Conservation (phyloP, 2,797 vertebrate species). For the Denticeps clupeoides region DNA sequence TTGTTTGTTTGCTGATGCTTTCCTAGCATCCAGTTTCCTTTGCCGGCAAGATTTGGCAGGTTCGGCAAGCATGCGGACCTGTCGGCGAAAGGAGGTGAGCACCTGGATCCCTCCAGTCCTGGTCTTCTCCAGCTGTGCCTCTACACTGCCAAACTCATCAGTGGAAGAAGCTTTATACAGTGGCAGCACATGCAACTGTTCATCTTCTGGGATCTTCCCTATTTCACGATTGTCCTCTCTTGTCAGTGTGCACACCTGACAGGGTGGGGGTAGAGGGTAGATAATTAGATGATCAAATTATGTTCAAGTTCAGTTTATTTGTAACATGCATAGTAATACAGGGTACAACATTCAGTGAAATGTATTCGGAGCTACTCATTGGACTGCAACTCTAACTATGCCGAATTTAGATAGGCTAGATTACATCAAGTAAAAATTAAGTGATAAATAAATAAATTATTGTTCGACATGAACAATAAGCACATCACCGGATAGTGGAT, state of each 20-base stretch:
- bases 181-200: slow-evolving; percentile 94
- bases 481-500: too few relatives aligned
- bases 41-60: slow-evolving; percentile 89
- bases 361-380: too few relatives aligned
- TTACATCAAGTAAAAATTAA: too few relatives aligned
- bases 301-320: too few relatives aligned
- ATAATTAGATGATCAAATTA: not conserved
- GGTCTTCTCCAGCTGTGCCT: slow-evolving; percentile 86
- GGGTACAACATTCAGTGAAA: too few relatives aligned
- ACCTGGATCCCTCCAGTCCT: slow-evolving; percentile 85
- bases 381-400: too few relatives aligned
- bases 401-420: too few relatives aligned
- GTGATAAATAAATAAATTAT: too few relatives aligned
- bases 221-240: slow-evolving; percentile 89
- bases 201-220: slow-evolving; percentile 82
- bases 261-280: not conserved
- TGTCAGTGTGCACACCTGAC: slow-evolving; percentile 91
- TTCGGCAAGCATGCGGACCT: slow-evolving; percentile 87
- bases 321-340: too few relatives aligned
- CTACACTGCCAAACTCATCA: slow-evolving; percentile 87
- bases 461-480: too few relatives aligned
- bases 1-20: slow-evolving; percentile 76
- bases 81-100: slow-evolving; percentile 79
- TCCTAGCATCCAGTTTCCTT: slow-evolving; percentile 89
- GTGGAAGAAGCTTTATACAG: slow-evolving; percentile 83